Evolutionary conservation across 2,888 invertebrate species (phyloP).

Genomic region (Parascotia fuliginaria): DNA sequence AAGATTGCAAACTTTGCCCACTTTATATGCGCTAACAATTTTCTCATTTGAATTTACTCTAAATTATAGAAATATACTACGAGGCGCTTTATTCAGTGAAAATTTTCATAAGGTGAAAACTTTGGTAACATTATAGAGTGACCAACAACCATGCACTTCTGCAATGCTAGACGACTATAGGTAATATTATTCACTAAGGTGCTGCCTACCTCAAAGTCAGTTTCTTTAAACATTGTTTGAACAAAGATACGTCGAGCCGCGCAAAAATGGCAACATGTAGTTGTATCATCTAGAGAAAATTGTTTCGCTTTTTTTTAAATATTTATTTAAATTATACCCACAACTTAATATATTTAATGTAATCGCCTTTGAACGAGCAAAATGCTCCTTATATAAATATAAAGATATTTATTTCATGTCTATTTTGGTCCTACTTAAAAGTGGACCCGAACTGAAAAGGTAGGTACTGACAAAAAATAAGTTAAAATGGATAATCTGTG

Average conservation of each 20-base stretch:
- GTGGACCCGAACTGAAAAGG: conserved; percentile 5
- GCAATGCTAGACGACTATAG: no score
- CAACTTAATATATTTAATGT: neutral
- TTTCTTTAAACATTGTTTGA: no score
- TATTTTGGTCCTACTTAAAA: conserved; percentile 8
- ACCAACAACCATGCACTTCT: no score
- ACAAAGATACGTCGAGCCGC: no score
- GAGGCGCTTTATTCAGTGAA: neutral
- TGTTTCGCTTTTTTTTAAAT: neutral
- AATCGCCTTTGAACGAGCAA: neutral
- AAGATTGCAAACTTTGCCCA: conserved; percentile 9
- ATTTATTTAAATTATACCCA: neutral
- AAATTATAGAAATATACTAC: neutral
- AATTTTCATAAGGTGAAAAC: no score
- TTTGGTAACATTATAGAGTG: no score
- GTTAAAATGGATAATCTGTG: conserved; percentile 18
- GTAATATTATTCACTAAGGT: no score
- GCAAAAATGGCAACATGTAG: no score
- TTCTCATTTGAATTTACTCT: neutral
- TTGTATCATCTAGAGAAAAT: no score
- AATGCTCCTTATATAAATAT: neutral
- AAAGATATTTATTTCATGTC: neutral
- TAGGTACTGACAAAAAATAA: conserved; percentile 7
- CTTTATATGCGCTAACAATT: conserved; percentile 18
- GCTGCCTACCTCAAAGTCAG: no score